Conservation (phyloP, 2,113 vertebrate genomes). For the Microcebus murinus region DNA sequence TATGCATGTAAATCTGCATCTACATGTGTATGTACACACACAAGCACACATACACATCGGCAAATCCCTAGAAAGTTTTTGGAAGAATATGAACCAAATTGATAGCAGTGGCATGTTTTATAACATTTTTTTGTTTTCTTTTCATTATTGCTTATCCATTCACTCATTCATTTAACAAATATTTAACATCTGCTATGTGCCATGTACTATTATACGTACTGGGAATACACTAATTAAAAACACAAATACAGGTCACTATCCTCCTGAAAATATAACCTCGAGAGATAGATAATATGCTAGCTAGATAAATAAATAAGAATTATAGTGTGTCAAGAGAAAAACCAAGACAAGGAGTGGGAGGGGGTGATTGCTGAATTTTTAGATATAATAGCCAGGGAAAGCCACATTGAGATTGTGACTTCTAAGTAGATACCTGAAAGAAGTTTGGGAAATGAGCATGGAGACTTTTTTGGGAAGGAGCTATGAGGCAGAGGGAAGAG, state of each 20-base stretch:
- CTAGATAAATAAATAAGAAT: neutral
- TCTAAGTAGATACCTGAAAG: neutral
- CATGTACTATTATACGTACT: neutral
- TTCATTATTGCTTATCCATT: neutral
- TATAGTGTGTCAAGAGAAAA: neutral
- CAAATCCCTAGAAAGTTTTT: neutral
- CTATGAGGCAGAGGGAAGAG: neutral
- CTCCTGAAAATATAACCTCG: neutral
- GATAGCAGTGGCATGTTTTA: neutral
- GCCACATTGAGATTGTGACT: neutral
- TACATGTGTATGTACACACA: neutral
- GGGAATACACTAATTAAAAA: neutral
- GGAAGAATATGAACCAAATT: neutral
- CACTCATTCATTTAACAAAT: neutral
- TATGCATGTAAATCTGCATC: neutral
- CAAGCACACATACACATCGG: neutral
- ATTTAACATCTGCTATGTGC: neutral
- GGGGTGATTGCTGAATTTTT: neutral
- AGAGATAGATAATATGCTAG: neutral
- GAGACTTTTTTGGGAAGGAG: neutral
- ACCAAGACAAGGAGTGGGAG: too few relatives aligned
- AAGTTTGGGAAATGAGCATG: accelerated
- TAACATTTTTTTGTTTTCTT: neutral
- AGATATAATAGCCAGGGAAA: neutral
- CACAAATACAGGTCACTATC: neutral